Evolutionary conservation across 2,113 vertebrate species (phyloP), one percentile per base, ranked within the genome.

Genomic region (Lycocorax pyrrhopterus): DNA sequence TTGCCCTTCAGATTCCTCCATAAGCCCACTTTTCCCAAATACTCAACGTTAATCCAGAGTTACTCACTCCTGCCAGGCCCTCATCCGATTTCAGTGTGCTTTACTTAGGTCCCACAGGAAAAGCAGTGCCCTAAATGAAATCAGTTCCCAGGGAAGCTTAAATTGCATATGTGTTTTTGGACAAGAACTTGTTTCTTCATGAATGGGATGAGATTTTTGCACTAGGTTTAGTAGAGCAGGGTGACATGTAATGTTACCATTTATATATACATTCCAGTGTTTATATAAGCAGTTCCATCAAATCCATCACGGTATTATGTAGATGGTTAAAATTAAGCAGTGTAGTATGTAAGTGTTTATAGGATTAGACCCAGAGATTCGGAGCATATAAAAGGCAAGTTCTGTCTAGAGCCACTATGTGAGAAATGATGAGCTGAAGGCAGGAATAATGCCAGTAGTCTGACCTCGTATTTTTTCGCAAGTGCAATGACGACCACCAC

Each of bases 311-410:
- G 33, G 56, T 30, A 71, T 90, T 88, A 77, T n/a, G 41, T 22
- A 86, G 85, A 75, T 52, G n/a, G 80, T 44, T 92, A 84, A 85
- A 93, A 90, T 78, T 81, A 68, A 78, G 80, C 47, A 94, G 21
- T 14, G 44, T 8, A 51, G n/a, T 44, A n/a, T 83, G 2, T 44
- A 83, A 67, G 75, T 39, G 52, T 78, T 95, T 86, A 75, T 49
- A 62, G 76, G 71, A 92, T 86, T 90, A 96, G n/a, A 93, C n/a
- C 16, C 23, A 78, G 76, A 78, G 64, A 87, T 89, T 16, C 84
- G 74, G 72, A 89, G n/a, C 64, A 33, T n/a, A 71, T 37, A 72
- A 90, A 86, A 81, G 44, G 47, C 59, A 77, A 80, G 53, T 69
- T 84, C 44, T 82, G 52, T 78, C 64, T 93, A 78, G 53, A 86